Conservation (phyloP, 2,888 invertebrate species). For the Aphodius sticticus region DNA sequence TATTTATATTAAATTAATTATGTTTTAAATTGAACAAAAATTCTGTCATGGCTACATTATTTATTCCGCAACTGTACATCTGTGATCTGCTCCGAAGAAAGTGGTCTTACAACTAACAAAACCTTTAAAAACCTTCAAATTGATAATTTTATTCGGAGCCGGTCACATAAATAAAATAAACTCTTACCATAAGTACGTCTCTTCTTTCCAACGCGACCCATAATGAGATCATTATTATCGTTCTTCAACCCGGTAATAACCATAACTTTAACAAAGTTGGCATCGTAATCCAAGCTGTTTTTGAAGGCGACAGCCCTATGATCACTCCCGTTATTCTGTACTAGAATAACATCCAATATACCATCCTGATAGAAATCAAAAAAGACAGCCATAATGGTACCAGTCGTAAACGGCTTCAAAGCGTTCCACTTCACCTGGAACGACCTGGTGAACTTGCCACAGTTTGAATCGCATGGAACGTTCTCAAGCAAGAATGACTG, state of each 20-base stretch:
- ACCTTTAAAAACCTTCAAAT: too few relatives aligned
- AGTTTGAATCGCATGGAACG: slow-evolving; percentile 71
- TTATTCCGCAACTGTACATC: too few relatives aligned
- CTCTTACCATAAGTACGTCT: slow-evolving; percentile 77
- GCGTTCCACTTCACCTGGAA: slow-evolving; percentile 82
- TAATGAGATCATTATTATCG: slow-evolving; percentile 72
- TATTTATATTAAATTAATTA: too few relatives aligned
- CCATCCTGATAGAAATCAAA: slow-evolving; percentile 96
- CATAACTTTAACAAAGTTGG: slow-evolving; percentile 95
- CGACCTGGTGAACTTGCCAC: slow-evolving; percentile 74
- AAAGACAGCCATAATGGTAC: slow-evolving; percentile 86
- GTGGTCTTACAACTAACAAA: too few relatives aligned
- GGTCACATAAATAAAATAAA: too few relatives aligned
- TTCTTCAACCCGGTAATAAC: slow-evolving; percentile 86
- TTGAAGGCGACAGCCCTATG: slow-evolving; percentile 80
- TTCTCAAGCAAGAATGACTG: slow-evolving; percentile 83
- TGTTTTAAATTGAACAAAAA: too few relatives aligned
- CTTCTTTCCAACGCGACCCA: slow-evolving; percentile 78
- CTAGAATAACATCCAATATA: slow-evolving; percentile 86
- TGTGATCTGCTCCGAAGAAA: too few relatives aligned
- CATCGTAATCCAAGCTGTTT: slow-evolving; percentile 91
- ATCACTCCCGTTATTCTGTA: slow-evolving; percentile 56
- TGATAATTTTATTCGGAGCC: too few relatives aligned
- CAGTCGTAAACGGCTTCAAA: slow-evolving; percentile 73
- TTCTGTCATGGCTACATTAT: too few relatives aligned